Percentiles rank a stretch among this genome's conserved stretches.
These are phyloP conservation scores for Hybos culiciformis DNA, from an alignment of 2,888 invertebrate species.

Conservation along the genomic window DNA sequence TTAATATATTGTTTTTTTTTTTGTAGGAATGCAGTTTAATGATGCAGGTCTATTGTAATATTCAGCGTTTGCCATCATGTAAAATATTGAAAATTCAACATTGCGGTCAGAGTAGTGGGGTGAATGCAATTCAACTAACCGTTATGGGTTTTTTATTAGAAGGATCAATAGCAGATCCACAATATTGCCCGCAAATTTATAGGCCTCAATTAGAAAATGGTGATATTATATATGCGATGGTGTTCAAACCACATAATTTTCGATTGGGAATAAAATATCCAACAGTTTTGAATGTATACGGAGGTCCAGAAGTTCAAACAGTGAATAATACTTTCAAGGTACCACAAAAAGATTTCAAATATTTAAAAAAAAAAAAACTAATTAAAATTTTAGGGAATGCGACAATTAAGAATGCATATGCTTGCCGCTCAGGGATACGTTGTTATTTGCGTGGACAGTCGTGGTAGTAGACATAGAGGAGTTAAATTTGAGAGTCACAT, in stretches of 20 bases:
- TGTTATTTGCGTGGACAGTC: constrained; percentile 87
- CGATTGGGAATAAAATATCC: constrained; percentile 55
- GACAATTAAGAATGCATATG: constrained; percentile 88
- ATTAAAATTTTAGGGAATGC: constrained; percentile 55
- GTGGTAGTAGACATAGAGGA: constrained; percentile 91
- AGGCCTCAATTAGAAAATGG: constrained; percentile 54
- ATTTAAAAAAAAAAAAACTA: not conserved
- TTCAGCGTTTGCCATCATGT: constrained; percentile 65
- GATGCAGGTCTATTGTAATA: constrained; percentile 72
- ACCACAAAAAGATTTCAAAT: constrained; percentile 14
- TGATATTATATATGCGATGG: constrained; percentile 68
- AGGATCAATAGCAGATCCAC: constrained; percentile 43
- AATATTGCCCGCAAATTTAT: constrained; percentile 59
- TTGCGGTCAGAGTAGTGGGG: constrained; percentile 45
- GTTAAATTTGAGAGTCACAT: constrained; percentile 84
- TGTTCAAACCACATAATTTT: constrained; percentile 71
- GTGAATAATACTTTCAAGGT: constrained; percentile 93
- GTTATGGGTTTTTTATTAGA: constrained; percentile 58
- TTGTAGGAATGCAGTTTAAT: constrained; percentile 62
- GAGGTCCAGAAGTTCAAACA: constrained; percentile 95
- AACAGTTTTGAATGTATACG: constrained; percentile 92
- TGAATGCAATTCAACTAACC: constrained; percentile 52
- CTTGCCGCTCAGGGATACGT: constrained; percentile 91
- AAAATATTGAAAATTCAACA: constrained; percentile 59
- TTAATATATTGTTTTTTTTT: not conserved